Evolutionary conservation across 2,888 invertebrate species (phyloP).

Genomic region (Xylocampa areola): DNA sequence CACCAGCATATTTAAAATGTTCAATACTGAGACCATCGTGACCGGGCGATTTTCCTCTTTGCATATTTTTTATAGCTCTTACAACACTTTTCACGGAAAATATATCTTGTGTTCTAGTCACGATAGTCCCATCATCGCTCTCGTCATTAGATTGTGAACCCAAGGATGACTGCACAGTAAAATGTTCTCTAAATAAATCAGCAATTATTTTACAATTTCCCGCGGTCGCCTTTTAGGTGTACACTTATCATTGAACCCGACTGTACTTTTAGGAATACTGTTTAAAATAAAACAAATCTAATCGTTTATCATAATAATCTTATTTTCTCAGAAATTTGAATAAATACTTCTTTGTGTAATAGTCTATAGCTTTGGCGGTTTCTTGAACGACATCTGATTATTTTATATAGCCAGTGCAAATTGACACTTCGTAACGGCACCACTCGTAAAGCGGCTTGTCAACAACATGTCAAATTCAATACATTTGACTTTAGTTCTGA

Average conservation of each 20-base stretch:
- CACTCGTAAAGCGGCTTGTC: neutral
- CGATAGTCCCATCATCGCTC: too few relatives aligned
- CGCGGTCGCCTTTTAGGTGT: too few relatives aligned
- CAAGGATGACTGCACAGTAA: too few relatives aligned
- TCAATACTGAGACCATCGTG: too few relatives aligned
- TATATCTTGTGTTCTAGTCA: too few relatives aligned
- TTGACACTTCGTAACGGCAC: constrained; percentile 1
- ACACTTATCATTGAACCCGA: neutral
- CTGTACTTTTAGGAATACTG: constrained; percentile 25
- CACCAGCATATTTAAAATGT: too few relatives aligned
- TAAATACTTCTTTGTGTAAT: constrained; percentile 7
- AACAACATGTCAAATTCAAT: constrained; percentile 1
- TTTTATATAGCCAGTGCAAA: neutral
- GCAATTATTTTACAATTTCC: too few relatives aligned
- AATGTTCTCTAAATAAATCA: too few relatives aligned
- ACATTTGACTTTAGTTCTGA: constrained; percentile 17
- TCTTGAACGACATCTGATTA: constrained; percentile 26
- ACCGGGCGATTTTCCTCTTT: too few relatives aligned
- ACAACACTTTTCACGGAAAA: too few relatives aligned
- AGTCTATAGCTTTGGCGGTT: constrained; percentile 2
- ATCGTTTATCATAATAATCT: constrained; percentile 50
- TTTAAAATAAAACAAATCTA: constrained; percentile 31
- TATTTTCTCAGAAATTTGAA: constrained; percentile 48
- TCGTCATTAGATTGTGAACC: too few relatives aligned
- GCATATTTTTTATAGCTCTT: too few relatives aligned